These are phyloP conservation scores for Littorina saxatilis DNA, from an alignment of 1,140 invertebrate genomes.

Conservation along the genomic window DNA sequence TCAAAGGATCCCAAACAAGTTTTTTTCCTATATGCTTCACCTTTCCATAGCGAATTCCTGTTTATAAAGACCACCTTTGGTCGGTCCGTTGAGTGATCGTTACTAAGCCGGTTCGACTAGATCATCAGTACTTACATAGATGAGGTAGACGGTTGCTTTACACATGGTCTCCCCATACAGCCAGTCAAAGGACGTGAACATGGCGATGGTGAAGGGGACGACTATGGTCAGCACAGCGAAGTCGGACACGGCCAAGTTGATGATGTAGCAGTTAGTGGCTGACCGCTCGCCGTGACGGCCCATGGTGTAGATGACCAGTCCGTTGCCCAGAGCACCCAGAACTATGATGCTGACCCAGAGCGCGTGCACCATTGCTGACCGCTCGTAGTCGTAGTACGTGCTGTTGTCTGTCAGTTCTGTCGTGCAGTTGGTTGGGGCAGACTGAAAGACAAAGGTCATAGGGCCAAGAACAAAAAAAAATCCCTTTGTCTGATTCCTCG, in stretches of 20 bases:
- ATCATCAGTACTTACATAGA: conserved; percentile 83
- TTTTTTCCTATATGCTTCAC: no score
- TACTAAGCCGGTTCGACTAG: no score
- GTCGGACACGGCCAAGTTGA: conserved; percentile 90
- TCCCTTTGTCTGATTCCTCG: no score
- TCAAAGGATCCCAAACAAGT: no score
- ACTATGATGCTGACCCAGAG: conserved; percentile 91
- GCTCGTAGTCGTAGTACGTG: background rate
- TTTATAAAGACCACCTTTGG: no score
- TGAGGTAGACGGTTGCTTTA: conserved; percentile 87
- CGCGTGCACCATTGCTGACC: conserved; percentile 82
- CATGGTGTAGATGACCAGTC: conserved; percentile 86
- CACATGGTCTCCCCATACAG: conserved; percentile 93
- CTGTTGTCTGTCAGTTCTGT: background rate
- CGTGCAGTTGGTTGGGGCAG: background rate
- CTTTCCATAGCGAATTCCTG: no score
- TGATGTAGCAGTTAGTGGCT: conserved; percentile 94
- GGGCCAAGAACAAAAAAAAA: no score
- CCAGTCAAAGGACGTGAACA: conserved; percentile 80
- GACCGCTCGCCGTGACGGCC: conserved; percentile 90
- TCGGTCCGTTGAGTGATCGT: no score
- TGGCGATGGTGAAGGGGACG: conserved; percentile 82
- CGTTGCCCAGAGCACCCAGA: conserved; percentile 91
- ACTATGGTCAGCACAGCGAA: conserved; percentile 96
- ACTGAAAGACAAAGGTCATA: no score